Base-by-base conservation (phyloP, 2,797 vertebrate species). In the Paguma larvata region DNA sequence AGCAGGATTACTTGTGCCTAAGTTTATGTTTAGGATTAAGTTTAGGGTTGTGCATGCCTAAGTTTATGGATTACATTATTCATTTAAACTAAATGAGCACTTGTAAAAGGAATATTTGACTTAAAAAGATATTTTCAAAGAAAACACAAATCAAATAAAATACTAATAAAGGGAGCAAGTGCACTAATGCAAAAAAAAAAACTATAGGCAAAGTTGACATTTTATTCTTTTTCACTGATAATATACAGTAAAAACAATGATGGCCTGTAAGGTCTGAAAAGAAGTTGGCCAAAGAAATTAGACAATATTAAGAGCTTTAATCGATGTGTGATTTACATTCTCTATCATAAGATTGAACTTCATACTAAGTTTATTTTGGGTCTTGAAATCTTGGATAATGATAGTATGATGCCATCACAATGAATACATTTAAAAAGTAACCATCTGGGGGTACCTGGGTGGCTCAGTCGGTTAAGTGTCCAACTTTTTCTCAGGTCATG, bases 71-170 rank as follows among this genome's bases (percentile, higher is more conserved):
- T 70, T 63, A 38, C 5, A 30, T 90, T 85, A 77, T 14, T 21
- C 8, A 78, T 78, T 88, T 94, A 80, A 80, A 38, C 3, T 53
- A 94, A 93, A 41, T 8, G 3, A 92, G 41, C 44, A 1, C 25
- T 46, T 94, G 0, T 91, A 79, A 96, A 88, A 95, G 53, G 19
- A 89, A 89, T 78, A 14, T 77, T 6, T 85, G 32, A 46, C 23
- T 67, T 93, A 59, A 65, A 88, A 91, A 78, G 0, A 48, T 38
- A 78, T 63, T 89, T 94, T 18, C 7, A 56, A 96, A 53, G n/a
- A 87, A 91, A 91, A 68, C 6, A 34, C 23, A 82, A 51, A 65
- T 89, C 19, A 91, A 93, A 85, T 85, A 85, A 46, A 77, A 90
- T 75, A 44, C 2, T 14, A 63, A 62, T 67, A 85, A 88, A 59